Evolutionary conservation across 2,888 invertebrate species (phyloP), one percentile per base, ranked within the genome.

Genomic region (Corbicula japonica): DNA sequence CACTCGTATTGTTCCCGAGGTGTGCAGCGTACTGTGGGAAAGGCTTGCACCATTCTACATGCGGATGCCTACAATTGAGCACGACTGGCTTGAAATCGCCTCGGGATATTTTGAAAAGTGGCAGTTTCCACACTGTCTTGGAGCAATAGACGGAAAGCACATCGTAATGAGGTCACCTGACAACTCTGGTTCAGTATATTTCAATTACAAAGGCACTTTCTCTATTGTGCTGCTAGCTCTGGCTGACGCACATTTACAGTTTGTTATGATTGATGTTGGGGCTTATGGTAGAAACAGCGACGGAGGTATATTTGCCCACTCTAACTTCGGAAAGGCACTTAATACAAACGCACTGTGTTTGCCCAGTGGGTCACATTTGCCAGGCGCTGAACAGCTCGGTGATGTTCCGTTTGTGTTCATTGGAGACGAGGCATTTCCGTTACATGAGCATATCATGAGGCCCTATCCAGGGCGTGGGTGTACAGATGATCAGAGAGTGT

Each of bases 221-320:
- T 76, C 88, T 15, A 76, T 89, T 10, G 92, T 92, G 74, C 62
- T 80, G n/a, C 12, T 76, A 18, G 76, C 76, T n/a, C 30, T 74
- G n/a, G 93, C 90, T 10, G 92, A 94, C 86, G 92, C 92, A 23
- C 84, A 93, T 76, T 93, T 93, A 76, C 89, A 90, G n/a, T 89
- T 88, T 84, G 79, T 88, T 10, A 90, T 84, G 78, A 89, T 92
- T 10, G 90, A 92, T 81, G 83, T 91, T 56, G 92, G 92, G 12
- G 83, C 85, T 34, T 90, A 91, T 81, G 91, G 92, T 15, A 69
- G 88, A 72, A 87, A 91, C 58, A 89, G 86, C 41, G 92, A 93
- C 80, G 89, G 91, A 41, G 91, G 89, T 32, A 32, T 58, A 30
- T 56, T 56, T 23, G 84, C 91, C 28, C 89, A 90, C 61, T 54